Conservation (phyloP, 2,888 invertebrate species). For the Mythimna ferrago region DNA sequence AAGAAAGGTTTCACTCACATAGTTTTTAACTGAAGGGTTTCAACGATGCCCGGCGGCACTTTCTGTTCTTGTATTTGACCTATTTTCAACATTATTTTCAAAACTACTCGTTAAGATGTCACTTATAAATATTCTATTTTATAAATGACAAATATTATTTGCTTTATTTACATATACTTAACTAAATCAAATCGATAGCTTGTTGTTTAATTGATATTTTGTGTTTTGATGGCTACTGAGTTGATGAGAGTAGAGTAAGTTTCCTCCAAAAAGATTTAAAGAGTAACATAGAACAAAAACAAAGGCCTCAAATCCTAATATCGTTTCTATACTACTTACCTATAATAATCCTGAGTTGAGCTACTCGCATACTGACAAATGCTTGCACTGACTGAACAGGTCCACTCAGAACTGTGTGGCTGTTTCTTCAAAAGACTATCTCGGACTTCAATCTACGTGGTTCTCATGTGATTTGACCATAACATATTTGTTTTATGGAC, state of each 20-base stretch:
- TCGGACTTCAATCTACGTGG: no score
- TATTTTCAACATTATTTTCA: neutral
- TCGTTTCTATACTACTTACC: neutral
- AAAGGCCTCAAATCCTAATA: neutral
- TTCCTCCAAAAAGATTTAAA: neutral
- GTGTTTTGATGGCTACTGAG: neutral
- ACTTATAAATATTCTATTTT: no score
- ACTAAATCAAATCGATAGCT: neutral
- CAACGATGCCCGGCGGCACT: slow-evolving; percentile 19
- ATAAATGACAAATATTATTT: neutral
- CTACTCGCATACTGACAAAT: no score
- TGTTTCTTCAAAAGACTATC: no score
- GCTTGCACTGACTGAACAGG: no score
- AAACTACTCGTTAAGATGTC: neutral
- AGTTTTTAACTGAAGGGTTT: slow-evolving; percentile 36
- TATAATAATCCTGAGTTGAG: no score
- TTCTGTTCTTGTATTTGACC: neutral
- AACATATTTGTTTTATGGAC: no score
- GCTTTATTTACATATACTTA: no score
- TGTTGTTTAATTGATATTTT: neutral
- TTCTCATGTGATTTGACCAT: no score
- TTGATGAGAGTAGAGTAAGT: neutral
- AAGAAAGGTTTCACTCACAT: slow-evolving; percentile 25
- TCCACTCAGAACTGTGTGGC: no score
- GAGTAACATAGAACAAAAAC: no score